phyloP scores from a whole-genome alignment of 1,140 invertebrate genomes.

The Hetaerina americana region DNA sequence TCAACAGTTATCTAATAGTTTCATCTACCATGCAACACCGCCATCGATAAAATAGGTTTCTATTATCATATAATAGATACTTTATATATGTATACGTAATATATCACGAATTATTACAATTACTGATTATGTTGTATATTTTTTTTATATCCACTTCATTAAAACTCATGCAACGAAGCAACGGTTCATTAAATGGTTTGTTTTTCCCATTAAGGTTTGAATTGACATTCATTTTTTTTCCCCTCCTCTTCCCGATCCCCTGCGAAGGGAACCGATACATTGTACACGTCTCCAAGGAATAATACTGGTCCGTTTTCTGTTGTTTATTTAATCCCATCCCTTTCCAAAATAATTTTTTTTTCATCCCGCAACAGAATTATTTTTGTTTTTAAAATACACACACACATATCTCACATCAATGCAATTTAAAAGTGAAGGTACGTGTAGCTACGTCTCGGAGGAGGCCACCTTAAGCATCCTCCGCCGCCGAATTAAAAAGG shows the following conservation, averaged over 20 bases:
- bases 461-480: too few species aligned
- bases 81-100: background rate
- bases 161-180: background rate
- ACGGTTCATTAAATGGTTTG: background rate
- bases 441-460: background rate
- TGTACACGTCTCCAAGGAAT: background rate
- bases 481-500: too few species aligned
- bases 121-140: background rate
- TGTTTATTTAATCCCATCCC: background rate
- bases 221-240: too few species aligned
- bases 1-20: too few species aligned
- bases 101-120: background rate
- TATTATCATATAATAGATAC: too few species aligned
- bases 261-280: background rate
- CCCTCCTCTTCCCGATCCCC: background rate
- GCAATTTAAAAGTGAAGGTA: background rate
- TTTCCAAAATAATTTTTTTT: too few species aligned
- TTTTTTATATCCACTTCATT: background rate
- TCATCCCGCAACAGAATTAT: too few species aligned
- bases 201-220: background rate
- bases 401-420: background rate
- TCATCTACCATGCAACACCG: too few species aligned
- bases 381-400: background rate
- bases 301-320: background rate
- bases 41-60: background rate